Percentiles rank a stretch among this genome's conserved stretches.
Evolutionary conservation across 2,113 vertebrate genomes (phyloP).

Genomic region (Pontoporia blainvillei): DNA sequence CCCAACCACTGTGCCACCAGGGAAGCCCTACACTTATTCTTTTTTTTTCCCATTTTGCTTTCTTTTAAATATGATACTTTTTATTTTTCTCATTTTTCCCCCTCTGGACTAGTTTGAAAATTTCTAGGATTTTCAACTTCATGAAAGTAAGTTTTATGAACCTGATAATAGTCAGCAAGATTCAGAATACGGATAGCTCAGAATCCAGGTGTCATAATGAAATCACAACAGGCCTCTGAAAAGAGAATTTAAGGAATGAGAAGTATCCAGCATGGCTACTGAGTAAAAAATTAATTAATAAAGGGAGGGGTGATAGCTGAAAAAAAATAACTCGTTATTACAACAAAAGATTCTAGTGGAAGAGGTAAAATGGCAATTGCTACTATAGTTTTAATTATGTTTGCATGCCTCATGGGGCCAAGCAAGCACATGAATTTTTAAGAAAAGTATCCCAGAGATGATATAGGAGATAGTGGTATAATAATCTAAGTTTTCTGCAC

Average conservation of each 20-base stretch:
- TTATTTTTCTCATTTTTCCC: background rate
- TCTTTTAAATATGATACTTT: background rate
- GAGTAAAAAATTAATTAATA: conserved; percentile 48
- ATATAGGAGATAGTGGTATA: background rate
- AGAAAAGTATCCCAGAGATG: conserved; percentile 4
- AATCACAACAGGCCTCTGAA: conserved; percentile 22
- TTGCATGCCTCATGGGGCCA: background rate
- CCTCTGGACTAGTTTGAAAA: background rate
- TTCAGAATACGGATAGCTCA: background rate
- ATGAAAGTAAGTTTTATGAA: conserved; percentile 23
- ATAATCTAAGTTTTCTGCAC: background rate
- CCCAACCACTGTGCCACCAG: no score
- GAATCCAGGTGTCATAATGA: conserved; percentile 20
- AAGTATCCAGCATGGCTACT: background rate
- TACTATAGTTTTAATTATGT: conserved; percentile 33
- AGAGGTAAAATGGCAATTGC: background rate
- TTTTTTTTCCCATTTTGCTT: background rate
- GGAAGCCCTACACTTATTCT: background rate
- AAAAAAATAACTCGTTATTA: background rate
- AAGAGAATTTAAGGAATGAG: conserved; percentile 34
- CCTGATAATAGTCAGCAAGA: background rate
- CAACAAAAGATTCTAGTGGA: background rate
- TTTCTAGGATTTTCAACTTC: background rate
- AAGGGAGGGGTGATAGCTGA: background rate
- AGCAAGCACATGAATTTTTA: background rate